Evolutionary conservation across 2,888 invertebrate genomes (phyloP), one percentile per base, ranked within the genome.

Genomic region (Tetramorium bicarinatum): DNA sequence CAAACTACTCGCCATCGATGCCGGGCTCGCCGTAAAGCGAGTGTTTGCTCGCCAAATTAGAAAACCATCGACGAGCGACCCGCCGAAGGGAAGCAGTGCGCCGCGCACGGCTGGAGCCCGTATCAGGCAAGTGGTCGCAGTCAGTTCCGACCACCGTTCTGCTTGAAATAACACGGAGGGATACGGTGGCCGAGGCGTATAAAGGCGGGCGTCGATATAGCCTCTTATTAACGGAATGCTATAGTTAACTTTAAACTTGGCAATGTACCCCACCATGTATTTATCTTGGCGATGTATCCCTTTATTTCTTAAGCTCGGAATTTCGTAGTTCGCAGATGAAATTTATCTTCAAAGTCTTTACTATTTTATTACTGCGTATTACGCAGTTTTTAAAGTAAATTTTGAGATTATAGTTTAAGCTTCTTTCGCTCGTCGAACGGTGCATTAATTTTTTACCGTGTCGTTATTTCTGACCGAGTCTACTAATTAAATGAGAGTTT

Each of bases 21-120:
- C 18, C 15, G 29, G 86, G 86, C 82, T 67, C 75, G 84, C 85
- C 88, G 74, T 85, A 87, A 85, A 84, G 86, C 91, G 90, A 92
- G 93, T 93, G 94, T 94, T 94, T 94, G 92, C 92, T 91, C 92
- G 92, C 88, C 93, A 94, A 94, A 94, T 94, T 94, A 94, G 94
- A 94, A 94, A 94, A 93, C 94, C 93, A 94, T 94, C 94, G 94
- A 91, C 93, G 92, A 92, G 91, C 93, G 91, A 91, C 91, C 91
- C 87, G 89, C 86, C 87, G 86, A 88, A 90, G 92, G 90, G 90
- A 85, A 77, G 66, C 44, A 44, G 67, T 74, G 75, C 72, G 74
- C 72, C 72, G 81, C 81, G 84, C 83, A 75, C 29, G 71, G 75
- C 76, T 61, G 69, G 79, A 86, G 87, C 61, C 69, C 61, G 71